Conservation (phyloP, 2,113 vertebrate genomes). For the Phasianus colchicus region DNA sequence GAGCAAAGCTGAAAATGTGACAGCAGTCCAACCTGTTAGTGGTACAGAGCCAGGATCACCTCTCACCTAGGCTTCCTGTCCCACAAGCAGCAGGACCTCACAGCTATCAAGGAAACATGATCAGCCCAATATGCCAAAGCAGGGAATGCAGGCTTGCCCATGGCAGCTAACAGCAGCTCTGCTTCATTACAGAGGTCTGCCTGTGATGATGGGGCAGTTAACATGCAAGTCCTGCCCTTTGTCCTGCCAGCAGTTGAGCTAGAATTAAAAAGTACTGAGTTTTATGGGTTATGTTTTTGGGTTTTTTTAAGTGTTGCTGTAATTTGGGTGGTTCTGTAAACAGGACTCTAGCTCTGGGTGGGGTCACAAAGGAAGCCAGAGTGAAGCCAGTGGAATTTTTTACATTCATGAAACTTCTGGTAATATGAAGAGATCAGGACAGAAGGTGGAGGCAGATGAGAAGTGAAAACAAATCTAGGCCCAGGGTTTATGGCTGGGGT, state of each 20-base stretch:
- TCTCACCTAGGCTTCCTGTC: neutral
- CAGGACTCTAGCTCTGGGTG: neutral
- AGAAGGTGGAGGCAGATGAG: neutral
- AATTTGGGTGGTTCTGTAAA: neutral
- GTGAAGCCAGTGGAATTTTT: neutral
- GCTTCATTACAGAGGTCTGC: neutral
- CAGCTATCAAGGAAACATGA: neutral
- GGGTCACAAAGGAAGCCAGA: neutral
- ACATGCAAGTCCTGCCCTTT: neutral
- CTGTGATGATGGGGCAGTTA: fast-evolving
- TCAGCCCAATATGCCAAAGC: fast-evolving
- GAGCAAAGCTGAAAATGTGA: neutral
- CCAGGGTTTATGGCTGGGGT: neutral
- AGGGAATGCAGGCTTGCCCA: fast-evolving
- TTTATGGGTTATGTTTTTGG: neutral
- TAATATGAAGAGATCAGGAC: neutral
- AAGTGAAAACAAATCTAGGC: neutral
- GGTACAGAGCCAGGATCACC: neutral
- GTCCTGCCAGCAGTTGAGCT: neutral
- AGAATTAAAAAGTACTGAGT: neutral
- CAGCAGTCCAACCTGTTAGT: neutral
- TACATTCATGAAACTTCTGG: neutral
- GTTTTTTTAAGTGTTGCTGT: neutral
- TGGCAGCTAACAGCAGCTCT: neutral
- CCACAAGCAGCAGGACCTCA: fast-evolving